A percentile compares a stretch with the other conserved stretches of the same genome.
Conservation (phyloP, 2,113 vertebrate species). For the Hippopotamus amphibius region DNA sequence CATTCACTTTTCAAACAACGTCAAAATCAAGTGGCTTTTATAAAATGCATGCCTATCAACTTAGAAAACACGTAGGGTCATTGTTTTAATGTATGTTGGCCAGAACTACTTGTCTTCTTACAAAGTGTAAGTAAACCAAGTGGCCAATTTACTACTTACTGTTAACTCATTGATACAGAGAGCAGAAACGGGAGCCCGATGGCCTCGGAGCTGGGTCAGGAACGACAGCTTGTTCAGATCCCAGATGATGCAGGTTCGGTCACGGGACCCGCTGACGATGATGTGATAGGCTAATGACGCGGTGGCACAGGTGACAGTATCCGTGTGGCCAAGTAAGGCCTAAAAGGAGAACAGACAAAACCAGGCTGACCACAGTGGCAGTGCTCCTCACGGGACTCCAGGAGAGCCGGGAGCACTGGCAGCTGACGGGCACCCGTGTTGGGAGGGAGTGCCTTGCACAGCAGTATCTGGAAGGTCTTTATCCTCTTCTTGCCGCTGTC, state of each 20-base stretch:
- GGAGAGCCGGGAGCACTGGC: fast-evolving
- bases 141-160: constrained; percentile 84
- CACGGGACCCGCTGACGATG: constrained; percentile 96
- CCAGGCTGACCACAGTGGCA: background rate
- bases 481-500: background rate
- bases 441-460: fast-evolving
- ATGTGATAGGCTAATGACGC: constrained; percentile 97
- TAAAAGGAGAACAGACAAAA: constrained; percentile 75
- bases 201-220: constrained; percentile 96
- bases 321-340: constrained; percentile 98
- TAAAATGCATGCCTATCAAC: background rate
- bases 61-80: background rate
- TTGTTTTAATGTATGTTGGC: background rate
- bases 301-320: constrained; percentile 95
- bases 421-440: fast-evolving
- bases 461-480: background rate
- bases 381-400: fast-evolving
- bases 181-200: constrained; percentile 96
- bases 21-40: background rate
- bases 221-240: constrained; percentile 98
- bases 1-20: constrained; percentile 2
- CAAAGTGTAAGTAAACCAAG: background rate
- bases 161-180: constrained; percentile 99
- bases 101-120: background rate
- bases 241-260: constrained; percentile 99